These are phyloP conservation scores for Pantelozetes paolii DNA, from an alignment of 2,888 invertebrate genomes.

Conservation along the genomic window DNA sequence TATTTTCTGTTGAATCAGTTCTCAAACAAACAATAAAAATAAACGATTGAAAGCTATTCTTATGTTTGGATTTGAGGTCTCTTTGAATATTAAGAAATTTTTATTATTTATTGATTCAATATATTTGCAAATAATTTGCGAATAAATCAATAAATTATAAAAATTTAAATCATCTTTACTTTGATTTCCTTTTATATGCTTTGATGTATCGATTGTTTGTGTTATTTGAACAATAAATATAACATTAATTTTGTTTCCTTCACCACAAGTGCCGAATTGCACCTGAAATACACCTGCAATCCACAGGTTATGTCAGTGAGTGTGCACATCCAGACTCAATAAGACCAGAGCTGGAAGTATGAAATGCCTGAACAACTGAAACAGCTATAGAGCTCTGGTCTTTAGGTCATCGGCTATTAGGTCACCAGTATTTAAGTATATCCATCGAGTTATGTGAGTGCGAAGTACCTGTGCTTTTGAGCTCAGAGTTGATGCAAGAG, in stretches of 20 bases:
- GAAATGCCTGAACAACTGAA: background rate
- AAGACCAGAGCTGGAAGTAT: background rate
- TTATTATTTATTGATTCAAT: too few relatives aligned
- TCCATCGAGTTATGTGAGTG: background rate
- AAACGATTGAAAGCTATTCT: background rate
- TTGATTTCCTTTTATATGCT: too few relatives aligned
- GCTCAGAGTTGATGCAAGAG: background rate
- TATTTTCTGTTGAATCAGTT: background rate
- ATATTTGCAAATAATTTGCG: too few relatives aligned
- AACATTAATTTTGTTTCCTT: constrained; percentile 4
- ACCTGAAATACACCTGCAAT: constrained; percentile 5
- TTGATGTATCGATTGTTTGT: too few relatives aligned
- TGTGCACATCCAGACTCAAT: constrained; percentile 1
- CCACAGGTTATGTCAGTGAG: background rate
- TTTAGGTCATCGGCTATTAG: constrained; percentile 35
- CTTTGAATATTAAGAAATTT: too few relatives aligned
- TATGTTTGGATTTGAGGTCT: too few relatives aligned
- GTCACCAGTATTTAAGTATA: constrained; percentile 33
- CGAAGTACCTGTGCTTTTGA: background rate
- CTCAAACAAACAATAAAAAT: background rate
- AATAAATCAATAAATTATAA: background rate
- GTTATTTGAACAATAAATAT: constrained; percentile 1
- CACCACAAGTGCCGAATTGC: background rate
- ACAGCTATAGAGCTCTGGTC: background rate
- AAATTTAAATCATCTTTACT: too few relatives aligned